Conservation (phyloP, 1,140 invertebrate species). For the Drosophila micromelanica region DNA sequence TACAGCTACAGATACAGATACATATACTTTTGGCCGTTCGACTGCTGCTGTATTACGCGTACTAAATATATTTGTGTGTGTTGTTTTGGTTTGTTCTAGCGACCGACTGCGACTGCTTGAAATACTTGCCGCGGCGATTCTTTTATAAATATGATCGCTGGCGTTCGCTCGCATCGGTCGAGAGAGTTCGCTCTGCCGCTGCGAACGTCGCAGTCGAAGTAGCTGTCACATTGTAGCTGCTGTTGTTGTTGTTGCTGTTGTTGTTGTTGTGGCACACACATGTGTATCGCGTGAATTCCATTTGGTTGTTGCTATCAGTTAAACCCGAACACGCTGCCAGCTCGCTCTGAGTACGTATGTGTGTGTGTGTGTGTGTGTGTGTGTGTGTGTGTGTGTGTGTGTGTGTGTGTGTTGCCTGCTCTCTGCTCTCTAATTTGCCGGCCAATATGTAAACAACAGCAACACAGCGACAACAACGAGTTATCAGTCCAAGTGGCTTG, state of each 20-base stretch:
- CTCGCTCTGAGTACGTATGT: constrained; percentile 1
- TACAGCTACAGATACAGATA: constrained; percentile 30
- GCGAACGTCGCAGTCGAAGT: constrained; percentile 15
- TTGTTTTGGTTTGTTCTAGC: constrained; percentile 66
- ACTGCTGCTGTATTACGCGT: constrained; percentile 18
- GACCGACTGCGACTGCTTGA: constrained; percentile 78
- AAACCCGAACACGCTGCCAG: constrained; percentile 66
- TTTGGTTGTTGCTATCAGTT: constrained; percentile 64
- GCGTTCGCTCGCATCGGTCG: constrained; percentile 7
- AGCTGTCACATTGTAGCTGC: constrained; percentile 16
- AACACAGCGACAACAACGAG: constrained; percentile 56
- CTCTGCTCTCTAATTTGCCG: constrained; percentile 50
- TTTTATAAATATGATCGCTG: constrained; percentile 79
- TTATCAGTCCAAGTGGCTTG: constrained; percentile 57
- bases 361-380: not conserved
- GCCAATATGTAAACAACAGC: constrained; percentile 79
- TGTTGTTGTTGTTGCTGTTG: not conserved
- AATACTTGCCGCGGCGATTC: constrained; percentile 65
- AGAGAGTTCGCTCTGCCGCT: constrained; percentile 32
- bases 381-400: not conserved
- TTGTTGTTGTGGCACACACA: constrained; percentile 42
- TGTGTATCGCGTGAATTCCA: constrained; percentile 78
- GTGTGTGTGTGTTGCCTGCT: constrained; percentile 36
- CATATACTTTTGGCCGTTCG: constrained; percentile 7
- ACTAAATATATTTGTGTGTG: too few relatives aligned